Conservation (phyloP, 2,113 vertebrate species). For the Chaenocephalus aceratus region DNA sequence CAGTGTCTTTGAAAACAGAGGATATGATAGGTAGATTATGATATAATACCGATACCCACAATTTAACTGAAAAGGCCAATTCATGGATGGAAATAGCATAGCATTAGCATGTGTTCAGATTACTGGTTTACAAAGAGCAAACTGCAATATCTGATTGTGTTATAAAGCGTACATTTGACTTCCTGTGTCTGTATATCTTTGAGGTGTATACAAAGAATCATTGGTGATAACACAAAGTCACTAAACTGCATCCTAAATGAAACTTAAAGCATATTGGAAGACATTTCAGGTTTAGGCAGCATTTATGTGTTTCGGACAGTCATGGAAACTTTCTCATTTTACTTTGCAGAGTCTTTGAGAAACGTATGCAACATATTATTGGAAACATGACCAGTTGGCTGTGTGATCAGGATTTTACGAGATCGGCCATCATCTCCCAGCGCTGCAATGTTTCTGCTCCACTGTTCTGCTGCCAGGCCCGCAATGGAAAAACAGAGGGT, state of each 20-base stretch:
- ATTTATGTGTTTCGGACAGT: no score
- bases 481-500: slow-evolving; percentile 72
- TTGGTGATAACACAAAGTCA: no score
- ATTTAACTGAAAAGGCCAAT: background rate
- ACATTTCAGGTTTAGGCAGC: no score
- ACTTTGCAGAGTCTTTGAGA: background rate
- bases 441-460: slow-evolving; percentile 54
- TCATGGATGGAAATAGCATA: background rate
- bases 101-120: no score
- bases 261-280: no score
- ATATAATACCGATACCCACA: no score
- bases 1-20: no score
- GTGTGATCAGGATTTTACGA: slow-evolving; percentile 48
- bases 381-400: background rate
- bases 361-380: background rate
- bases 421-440: slow-evolving; percentile 48
- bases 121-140: no score
- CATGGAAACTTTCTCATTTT: background rate
- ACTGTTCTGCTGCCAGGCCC: slow-evolving; percentile 55
- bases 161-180: no score
- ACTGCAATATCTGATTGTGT: no score
- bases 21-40: no score
- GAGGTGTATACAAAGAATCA: background rate
- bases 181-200: background rate
- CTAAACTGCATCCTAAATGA: no score